These are phyloP conservation scores for Aphelenchoides avenae DNA, from an alignment of 1,140 invertebrate species.

Conservation along the genomic window DNA sequence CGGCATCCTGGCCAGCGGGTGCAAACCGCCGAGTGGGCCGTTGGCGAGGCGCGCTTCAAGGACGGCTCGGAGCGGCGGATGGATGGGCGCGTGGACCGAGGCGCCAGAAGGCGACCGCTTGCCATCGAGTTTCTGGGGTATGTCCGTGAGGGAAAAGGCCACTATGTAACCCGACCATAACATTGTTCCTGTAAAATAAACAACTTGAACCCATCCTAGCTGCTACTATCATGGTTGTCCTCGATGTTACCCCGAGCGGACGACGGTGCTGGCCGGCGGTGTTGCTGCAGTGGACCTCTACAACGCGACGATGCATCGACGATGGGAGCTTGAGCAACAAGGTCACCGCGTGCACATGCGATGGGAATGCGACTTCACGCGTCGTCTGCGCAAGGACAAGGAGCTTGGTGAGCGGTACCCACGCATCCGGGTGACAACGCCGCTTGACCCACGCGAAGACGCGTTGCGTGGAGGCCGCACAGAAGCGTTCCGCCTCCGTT, in stretches of 20 bases:
- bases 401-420: background rate
- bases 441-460: slow-evolving; percentile 11
- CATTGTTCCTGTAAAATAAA: background rate
- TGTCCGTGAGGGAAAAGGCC: too few species aligned
- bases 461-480: slow-evolving; percentile 5
- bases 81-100: background rate
- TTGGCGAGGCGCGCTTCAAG: slow-evolving; percentile 9
- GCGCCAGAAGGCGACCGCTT: background rate
- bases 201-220: too few species aligned
- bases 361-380: background rate
- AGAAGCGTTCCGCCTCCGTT: slow-evolving; percentile 5
- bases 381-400: background rate
- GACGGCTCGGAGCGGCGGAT: slow-evolving; percentile 1
- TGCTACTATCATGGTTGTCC: background rate
- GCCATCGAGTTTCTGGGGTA: slow-evolving; percentile 14
- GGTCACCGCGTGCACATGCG: background rate
- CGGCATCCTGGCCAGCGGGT: background rate
- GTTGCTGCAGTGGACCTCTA: background rate
- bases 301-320: background rate
- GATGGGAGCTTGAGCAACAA: slow-evolving; percentile 1
- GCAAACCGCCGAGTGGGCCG: background rate
- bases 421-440: background rate
- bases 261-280: background rate
- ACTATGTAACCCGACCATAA: too few species aligned
- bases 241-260: background rate